Base-by-base conservation (phyloP, 1,140 invertebrate species). In the Cyphomyrmex costatus region DNA sequence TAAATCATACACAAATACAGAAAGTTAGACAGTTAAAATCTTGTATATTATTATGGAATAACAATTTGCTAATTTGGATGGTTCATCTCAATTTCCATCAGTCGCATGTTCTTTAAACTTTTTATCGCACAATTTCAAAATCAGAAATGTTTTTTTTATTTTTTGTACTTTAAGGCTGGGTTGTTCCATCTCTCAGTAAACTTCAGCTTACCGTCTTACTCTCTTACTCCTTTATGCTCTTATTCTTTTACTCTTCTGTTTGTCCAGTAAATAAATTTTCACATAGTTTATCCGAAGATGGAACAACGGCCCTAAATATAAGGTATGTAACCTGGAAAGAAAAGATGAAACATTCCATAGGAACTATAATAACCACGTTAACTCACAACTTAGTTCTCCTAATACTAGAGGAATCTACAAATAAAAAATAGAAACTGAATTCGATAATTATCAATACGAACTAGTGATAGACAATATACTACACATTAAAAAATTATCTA, bases 1-100 rank as follows among this genome's bases (percentile, higher is more conserved):
- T 16, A 5, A 30, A 5, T 42, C 36, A 12, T 42, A n/a, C 4
- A 46, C 10, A 27, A 70, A 21, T 6, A 70, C 16, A 30, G 36
- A 12, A 42, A 10, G 21, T 71, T 71, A 71, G 6, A 71, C 16
- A 71, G 14, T 16, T 73, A 19, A 10, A 10, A 14, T 70, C 8
- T 71, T 53, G 3, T 51, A 71, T n/a, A 71, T 71, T 49, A 24
- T 71, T 49, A 46, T 68, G 16, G 8, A 70, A 19, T 33, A 6
- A 21, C 5, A 1, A 33, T 56, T 36, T 36, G 12, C 27, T 3
- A 27, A 27, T 42, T 49, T n/a, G 5, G 14, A 76, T 36, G 5
- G 19, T 58, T 76, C 12, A 68, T 16, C 10, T 49, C 21, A 7
- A 68, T 56, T 58, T 36, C 30, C n/a, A 21, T n/a, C 4, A 4